Evolutionary conservation across 2,113 vertebrate genomes (phyloP).

Genomic region (Turnix velox): DNA sequence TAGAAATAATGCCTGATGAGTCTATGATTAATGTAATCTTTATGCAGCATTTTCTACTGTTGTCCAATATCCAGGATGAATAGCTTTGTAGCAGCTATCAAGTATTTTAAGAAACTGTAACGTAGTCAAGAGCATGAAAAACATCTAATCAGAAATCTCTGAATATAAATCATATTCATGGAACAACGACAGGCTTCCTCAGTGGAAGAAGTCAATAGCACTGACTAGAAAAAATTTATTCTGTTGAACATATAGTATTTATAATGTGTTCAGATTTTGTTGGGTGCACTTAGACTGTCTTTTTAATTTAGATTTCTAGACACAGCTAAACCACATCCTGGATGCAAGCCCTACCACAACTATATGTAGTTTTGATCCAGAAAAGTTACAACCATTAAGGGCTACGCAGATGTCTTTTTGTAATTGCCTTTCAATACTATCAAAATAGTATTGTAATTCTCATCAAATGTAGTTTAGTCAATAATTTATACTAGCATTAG

Average conservation of each 20-base stretch:
- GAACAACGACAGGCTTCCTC: not conserved
- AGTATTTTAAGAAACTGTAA: not conserved
- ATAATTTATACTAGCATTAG: not conserved
- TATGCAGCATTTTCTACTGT: not conserved
- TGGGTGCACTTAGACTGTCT: not conserved
- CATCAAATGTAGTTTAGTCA: not conserved
- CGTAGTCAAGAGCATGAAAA: not conserved
- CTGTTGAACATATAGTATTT: not conserved
- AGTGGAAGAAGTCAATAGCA: not conserved
- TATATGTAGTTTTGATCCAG: not conserved
- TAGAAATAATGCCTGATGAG: constrained; percentile 3
- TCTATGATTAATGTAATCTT: not conserved
- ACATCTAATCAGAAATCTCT: constrained; percentile 1
- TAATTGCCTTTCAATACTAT: not conserved
- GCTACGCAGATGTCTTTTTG: not conserved
- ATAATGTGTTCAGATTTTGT: not conserved
- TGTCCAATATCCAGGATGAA: not conserved
- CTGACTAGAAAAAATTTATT: not conserved
- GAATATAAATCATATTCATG: not conserved
- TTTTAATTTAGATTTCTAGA: constrained; percentile 38
- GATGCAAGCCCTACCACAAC: not conserved
- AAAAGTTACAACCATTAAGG: not conserved
- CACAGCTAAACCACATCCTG: not conserved
- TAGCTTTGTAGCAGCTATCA: not conserved
- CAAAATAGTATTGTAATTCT: not conserved